phyloP scores from a whole-genome alignment of 2,113 vertebrate species.

The Rhombomys opimus region DNA sequence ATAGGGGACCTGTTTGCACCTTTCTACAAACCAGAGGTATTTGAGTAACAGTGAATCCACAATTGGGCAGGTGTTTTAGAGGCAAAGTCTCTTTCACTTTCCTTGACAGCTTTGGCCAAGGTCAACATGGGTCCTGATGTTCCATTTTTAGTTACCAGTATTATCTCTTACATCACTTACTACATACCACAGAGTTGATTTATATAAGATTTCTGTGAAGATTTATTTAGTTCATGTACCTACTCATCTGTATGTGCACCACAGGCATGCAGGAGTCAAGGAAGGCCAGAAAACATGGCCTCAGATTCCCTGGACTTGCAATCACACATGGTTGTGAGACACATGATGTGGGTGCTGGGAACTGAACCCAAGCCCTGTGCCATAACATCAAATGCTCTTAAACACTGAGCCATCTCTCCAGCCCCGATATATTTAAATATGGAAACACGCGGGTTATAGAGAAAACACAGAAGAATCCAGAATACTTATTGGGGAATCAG shows the following conservation, averaged over 20 bases:
- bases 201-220: not conserved
- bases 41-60: not conserved
- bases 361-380: not conserved
- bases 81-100: not conserved
- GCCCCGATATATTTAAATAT: not conserved
- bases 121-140: accelerated
- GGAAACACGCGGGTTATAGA: not conserved
- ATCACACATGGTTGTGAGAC: not conserved
- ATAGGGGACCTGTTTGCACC: not conserved
- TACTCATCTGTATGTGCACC: not conserved
- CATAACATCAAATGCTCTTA: not conserved
- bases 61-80: not conserved
- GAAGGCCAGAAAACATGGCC: not conserved
- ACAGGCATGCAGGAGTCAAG: not conserved
- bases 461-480: not conserved
- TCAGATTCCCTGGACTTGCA: not conserved
- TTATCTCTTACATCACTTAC: not conserved
- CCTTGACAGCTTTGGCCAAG: not conserved
- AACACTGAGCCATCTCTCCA: not conserved
- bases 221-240: not conserved
- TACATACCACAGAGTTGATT: not conserved
- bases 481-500: not conserved
- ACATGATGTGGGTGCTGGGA: not conserved
- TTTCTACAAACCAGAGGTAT: not conserved
- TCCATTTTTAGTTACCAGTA: not conserved